Conservation (phyloP, 2,797 vertebrate genomes). For the Bradypodion ventrale region DNA sequence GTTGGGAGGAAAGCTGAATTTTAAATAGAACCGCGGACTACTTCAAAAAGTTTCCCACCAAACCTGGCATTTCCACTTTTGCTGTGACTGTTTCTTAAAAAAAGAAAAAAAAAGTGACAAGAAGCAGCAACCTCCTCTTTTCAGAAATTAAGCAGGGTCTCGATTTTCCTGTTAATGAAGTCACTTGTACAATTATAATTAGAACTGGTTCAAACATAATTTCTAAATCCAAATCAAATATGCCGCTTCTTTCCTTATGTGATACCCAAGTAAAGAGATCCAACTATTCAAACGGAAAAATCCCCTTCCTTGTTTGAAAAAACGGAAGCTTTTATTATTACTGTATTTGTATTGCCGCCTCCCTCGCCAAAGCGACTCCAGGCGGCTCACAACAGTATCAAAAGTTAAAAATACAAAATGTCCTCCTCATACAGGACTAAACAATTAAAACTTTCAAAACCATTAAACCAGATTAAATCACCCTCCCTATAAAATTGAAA, state of each 20-base stretch:
- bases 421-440: too few relatives aligned
- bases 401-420: too few relatives aligned
- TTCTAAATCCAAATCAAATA: too few relatives aligned
- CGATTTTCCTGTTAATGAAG: background rate
- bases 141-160: background rate
- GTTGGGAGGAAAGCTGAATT: background rate
- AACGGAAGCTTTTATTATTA: too few relatives aligned
- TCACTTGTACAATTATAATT: too few relatives aligned
- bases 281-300: background rate
- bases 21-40: background rate
- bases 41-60: background rate
- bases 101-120: background rate
- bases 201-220: background rate
- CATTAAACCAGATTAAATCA: too few relatives aligned
- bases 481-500: too few relatives aligned
- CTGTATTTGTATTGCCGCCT: too few relatives aligned
- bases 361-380: too few relatives aligned
- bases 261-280: background rate
- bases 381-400: too few relatives aligned
- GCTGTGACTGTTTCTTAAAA: too few relatives aligned
- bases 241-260: background rate
- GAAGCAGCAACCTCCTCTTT: background rate
- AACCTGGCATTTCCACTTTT: background rate
- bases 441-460: too few relatives aligned
- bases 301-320: background rate